Base-by-base conservation (phyloP, 2,888 invertebrate species). In the Hylaea fasciaria region DNA sequence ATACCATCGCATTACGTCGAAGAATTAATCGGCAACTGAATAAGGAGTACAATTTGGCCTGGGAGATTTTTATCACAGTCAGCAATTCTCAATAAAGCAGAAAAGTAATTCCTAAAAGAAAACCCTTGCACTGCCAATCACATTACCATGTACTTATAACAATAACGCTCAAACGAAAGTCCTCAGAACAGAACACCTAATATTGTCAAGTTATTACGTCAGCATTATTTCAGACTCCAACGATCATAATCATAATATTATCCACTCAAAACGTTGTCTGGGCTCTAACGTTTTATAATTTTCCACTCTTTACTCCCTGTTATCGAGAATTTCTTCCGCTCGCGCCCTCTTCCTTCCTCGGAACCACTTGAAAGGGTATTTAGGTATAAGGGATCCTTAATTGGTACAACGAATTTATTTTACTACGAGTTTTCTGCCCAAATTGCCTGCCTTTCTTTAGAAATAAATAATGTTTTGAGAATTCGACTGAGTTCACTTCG, bases 251-350 rank as follows among this genome's bases (percentile, higher is more conserved):
- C 74, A 71, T 73, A 78, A 78, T 77, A 80, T 79, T 80, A 81
- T 78, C 78, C 78, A 80, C 80, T 83, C 75, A 75, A 77, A 72
- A 69, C 71, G 77, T 74, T 79, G 80, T 83, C 78, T 80, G 74
- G 72, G 80, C 74, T 82, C 77, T 80, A 85, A 80, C 83, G 82
- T 85, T 87, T 89, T 82, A 85, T 85, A 87, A 87, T 88, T 86
- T 85, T 84, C 83, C 81, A 85, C 86, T 85, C 84, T 83, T 84
- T 81, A 81, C 82, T 81, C 83, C 81, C 78, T 83, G 86, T 86
- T 88, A 89, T 87, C 87, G 86, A 81, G 78, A 79, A 88, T 89
- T 89, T 86, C 88, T 87, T 89, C 86, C 88, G 83, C 81, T 84
- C 78, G 78, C 82, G 76, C 86, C 86, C 86, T 85, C 82, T 89